Evolutionary conservation across 2,113 vertebrate genomes (phyloP), one percentile per base, ranked within the genome.

Genomic region (Zosterops hypoxanthus): DNA sequence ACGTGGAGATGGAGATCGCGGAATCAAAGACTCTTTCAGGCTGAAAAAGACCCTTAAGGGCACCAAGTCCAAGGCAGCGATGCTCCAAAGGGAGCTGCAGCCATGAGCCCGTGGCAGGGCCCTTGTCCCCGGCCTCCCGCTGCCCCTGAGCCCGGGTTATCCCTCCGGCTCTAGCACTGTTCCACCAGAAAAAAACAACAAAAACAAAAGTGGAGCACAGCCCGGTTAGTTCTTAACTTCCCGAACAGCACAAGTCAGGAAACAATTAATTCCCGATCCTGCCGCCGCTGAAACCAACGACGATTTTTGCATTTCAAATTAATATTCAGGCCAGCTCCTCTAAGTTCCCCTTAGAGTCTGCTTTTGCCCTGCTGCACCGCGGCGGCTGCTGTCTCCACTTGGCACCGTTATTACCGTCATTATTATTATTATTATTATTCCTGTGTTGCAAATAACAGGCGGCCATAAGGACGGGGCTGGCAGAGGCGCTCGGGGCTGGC

Each of bases 31-130:
- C 14, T 4, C 47, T 89, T 8, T 6, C 17, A 21, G 87, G n/a
- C 49, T 49, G 56, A 5, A 11, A 56, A 63, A 63, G 41, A 55
- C 49, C 63, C 69, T 69, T 56, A 16, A 42, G 34, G 49, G 31
- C 56, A 11, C n/a, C 49, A 1, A 36, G 47, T 5, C 34, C 79
- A 4, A 16, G 12, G 4, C 64, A 13, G 64, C 0, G 31, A 55
- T 2, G 31, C 63, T 83, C 96, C 82, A 42, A 18, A 70, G 50
- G 34, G 57, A 39, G 71, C 65, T 5, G 8, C 39, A 12, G 53
- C 24, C 66, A 5, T 0, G 20, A 12, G 2, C 10, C 59, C 28
- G 0, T 2, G 2, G 44, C 31, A 14, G 17, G 9, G n/a, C 11
- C 31, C 33, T 8, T 0, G 12, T 4, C n/a, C 69, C 23, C 47